These are phyloP conservation scores for Thyatira batis DNA, from an alignment of 2,888 invertebrate species.

Conservation along the genomic window DNA sequence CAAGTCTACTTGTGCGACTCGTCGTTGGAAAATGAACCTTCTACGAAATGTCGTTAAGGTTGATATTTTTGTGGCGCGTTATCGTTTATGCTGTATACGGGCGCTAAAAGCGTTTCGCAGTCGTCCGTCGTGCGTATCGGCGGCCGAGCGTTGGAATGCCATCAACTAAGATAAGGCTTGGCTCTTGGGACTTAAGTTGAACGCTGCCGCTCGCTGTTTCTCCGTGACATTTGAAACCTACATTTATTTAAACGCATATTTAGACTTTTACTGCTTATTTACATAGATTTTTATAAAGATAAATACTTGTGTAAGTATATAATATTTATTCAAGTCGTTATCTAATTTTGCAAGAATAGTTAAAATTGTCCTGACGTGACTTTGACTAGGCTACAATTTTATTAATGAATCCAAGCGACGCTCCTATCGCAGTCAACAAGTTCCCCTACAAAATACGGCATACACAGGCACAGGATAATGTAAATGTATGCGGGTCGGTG, in stretches of 20 bases:
- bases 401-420: not conserved
- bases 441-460: not conserved
- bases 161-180: slow-evolving; percentile 76
- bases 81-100: slow-evolving; percentile 56
- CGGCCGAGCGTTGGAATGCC: slow-evolving; percentile 76
- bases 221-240: slow-evolving; percentile 54
- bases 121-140: slow-evolving; percentile 79
- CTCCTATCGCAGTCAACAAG: not conserved
- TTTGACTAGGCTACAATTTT: not conserved
- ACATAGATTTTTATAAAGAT: too few relatives aligned
- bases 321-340: not conserved
- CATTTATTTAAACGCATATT: slow-evolving; percentile 16
- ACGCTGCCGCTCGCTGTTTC: slow-evolving; percentile 46
- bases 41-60: slow-evolving; percentile 25
- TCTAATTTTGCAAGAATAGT: not conserved
- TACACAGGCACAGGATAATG: not conserved
- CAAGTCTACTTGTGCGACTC: slow-evolving; percentile 30
- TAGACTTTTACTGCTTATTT: not conserved
- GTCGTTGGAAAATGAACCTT: slow-evolving; percentile 39
- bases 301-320: too few relatives aligned
- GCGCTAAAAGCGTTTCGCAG: slow-evolving; percentile 81
- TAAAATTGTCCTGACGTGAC: not conserved
- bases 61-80: slow-evolving; percentile 31
- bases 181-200: slow-evolving; percentile 56
- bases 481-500: slow-evolving; percentile 19